These are phyloP conservation scores for Pristionchus arcanus DNA, from an alignment of 2,888 invertebrate genomes.

Conservation along the genomic window DNA sequence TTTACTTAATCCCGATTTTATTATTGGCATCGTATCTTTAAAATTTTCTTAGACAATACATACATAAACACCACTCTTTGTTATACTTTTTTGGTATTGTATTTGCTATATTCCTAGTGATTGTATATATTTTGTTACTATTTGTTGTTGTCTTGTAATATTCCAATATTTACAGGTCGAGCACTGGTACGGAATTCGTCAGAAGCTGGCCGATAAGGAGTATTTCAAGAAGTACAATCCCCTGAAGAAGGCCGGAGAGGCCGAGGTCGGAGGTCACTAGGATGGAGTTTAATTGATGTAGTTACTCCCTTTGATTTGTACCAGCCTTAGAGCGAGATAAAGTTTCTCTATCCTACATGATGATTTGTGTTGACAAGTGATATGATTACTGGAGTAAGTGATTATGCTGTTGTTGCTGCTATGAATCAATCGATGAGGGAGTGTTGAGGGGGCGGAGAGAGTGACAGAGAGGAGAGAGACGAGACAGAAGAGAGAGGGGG, in stretches of 20 bases:
- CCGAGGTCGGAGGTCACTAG: slow-evolving; percentile 74
- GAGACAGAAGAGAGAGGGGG: slow-evolving; percentile 50
- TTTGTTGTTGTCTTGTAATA: neutral
- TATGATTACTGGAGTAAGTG: slow-evolving; percentile 12
- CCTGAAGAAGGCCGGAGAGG: slow-evolving; percentile 72
- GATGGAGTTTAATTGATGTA: slow-evolving; percentile 39
- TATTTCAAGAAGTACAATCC: slow-evolving; percentile 77
- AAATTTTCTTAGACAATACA: neutral
- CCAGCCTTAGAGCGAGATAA: slow-evolving; percentile 38
- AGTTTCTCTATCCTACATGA: slow-evolving; percentile 27
- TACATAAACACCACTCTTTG: neutral
- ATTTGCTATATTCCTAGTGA: neutral
- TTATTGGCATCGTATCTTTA: neutral
- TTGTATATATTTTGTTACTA: neutral
- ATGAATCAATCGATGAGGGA: slow-evolving; percentile 39
- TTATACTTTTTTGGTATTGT: neutral
- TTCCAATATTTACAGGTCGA: slow-evolving; percentile 64
- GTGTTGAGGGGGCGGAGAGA: slow-evolving; percentile 52
- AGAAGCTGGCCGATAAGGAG: slow-evolving; percentile 74
- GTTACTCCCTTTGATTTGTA: slow-evolving; percentile 52
- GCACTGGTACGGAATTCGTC: slow-evolving; percentile 77
- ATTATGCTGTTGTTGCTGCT: neutral
- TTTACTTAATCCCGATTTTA: neutral
- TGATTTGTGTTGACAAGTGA: neutral
- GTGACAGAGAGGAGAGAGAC: neutral